Percentiles rank a stretch among this genome's conserved stretches.
Conservation (phyloP, 2,888 invertebrate genomes). For the Spicauda simplicius region DNA sequence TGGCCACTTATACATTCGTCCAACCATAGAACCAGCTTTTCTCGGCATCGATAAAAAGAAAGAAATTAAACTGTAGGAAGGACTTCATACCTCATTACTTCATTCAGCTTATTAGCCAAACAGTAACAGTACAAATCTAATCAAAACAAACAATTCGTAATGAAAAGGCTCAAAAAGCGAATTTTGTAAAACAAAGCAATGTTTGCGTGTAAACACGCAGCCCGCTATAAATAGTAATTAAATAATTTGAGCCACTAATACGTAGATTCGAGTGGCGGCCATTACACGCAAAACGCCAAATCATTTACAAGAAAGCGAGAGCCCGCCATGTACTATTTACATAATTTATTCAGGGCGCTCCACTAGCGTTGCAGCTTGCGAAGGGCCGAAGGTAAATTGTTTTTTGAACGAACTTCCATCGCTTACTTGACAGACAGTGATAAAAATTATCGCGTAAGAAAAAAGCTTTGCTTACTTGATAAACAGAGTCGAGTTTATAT, state of each 20-base stretch:
- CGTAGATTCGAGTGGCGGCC: conserved; percentile 62
- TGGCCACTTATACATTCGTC: too few relatives aligned
- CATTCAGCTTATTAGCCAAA: too few relatives aligned
- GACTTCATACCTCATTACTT: too few relatives aligned
- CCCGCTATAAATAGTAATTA: conserved; percentile 66
- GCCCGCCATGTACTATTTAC: conserved; percentile 77
- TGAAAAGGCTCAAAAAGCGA: conserved; percentile 10
- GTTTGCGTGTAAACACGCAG: conserved; percentile 58
- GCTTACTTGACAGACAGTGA: too few relatives aligned
- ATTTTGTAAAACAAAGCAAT: conserved; percentile 22
- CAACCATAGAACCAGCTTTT: too few relatives aligned
- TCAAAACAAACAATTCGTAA: conserved; percentile 13
- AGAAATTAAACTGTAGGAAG: too few relatives aligned
- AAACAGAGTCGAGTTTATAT: too few relatives aligned
- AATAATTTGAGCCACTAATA: conserved; percentile 74
- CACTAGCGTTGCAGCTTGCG: conserved; percentile 50
- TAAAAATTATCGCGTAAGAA: too few relatives aligned
- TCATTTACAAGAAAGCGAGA: conserved; percentile 82
- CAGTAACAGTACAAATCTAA: background rate
- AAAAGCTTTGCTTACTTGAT: too few relatives aligned
- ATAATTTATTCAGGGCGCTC: conserved; percentile 75
- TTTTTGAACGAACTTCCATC: too few relatives aligned
- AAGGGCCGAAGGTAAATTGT: background rate
- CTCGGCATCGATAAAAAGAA: too few relatives aligned
- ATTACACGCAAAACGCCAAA: conserved; percentile 78